phyloP scores from a whole-genome alignment of 2,888 invertebrate species.

The Dermolepida albohirtum region DNA sequence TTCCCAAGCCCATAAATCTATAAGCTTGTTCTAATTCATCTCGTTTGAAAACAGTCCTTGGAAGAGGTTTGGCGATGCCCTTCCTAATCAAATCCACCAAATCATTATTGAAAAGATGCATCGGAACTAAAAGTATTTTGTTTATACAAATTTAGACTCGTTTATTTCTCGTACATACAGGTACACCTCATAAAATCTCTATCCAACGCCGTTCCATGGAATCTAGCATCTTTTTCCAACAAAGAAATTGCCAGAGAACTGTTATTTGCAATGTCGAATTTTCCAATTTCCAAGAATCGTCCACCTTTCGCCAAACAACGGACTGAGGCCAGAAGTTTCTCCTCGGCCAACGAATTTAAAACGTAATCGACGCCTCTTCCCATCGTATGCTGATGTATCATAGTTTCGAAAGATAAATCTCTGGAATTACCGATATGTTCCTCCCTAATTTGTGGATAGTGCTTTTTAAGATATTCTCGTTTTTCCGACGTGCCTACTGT shows the following conservation, averaged over 20 bases:
- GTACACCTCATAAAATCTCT: too few relatives aligned
- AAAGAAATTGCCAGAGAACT: constrained; percentile 72
- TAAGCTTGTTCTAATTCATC: constrained; percentile 81
- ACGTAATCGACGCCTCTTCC: constrained; percentile 93
- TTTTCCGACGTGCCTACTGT: constrained; percentile 90
- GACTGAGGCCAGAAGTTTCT: constrained; percentile 81
- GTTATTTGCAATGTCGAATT: constrained; percentile 80
- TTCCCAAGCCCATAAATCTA: constrained; percentile 74
- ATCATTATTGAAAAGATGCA: not conserved
- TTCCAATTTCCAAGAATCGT: constrained; percentile 87
- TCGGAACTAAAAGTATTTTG: not conserved
- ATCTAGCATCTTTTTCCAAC: constrained; percentile 66
- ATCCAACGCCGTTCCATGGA: constrained; percentile 83
- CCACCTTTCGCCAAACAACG: constrained; percentile 72
- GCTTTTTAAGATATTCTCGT: constrained; percentile 82
- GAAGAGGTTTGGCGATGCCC: constrained; percentile 78
- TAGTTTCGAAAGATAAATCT: constrained; percentile 87
- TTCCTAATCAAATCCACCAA: constrained; percentile 49
- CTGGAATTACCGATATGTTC: constrained; percentile 88
- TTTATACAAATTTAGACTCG: constrained; percentile 4
- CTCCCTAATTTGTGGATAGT: constrained; percentile 77
- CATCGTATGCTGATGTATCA: constrained; percentile 81
- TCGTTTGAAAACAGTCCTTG: constrained; percentile 72
- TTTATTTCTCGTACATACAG: not conserved
- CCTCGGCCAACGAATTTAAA: constrained; percentile 90